Evolutionary conservation across 2,113 vertebrate genomes (phyloP), one percentile per base, ranked within the genome.

Genomic region (Engraulis encrasicolus): DNA sequence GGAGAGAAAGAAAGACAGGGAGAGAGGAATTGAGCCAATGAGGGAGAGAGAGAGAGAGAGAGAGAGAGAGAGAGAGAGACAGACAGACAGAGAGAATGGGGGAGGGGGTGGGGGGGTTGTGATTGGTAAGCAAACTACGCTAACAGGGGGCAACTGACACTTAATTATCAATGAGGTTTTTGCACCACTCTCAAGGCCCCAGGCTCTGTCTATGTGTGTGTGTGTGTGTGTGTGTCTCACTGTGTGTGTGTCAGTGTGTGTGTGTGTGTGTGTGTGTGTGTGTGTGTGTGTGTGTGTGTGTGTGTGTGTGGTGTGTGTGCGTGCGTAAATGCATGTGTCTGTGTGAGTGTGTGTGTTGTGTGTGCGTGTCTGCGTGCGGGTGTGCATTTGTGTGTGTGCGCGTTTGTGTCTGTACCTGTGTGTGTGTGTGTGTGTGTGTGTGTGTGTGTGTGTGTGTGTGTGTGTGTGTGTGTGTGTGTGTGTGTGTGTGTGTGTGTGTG

Each of bases 101-200:
- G 90, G 91, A 89, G 85, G 40, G 54, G 74, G 71, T 82, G 90
- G 85, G 84, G 79, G 87, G 87, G 88, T 85, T 89, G 91, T 87
- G 93, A 95, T 94, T 95, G 94, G 93, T 95, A 95, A 94, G 93
- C 93, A 96, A 95, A 95, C 91, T 92, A 93, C 93, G 92, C 94
- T 94, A 94, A 95, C 93, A 88, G 91, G 91, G 92, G 93, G 93
- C 93, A 95, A 96, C 94, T 93, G 95, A 94, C 95, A 94, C 93
- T 96, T 96, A 96, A 95, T 96, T 96, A 96, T 95, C 95, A 94
- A 95, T 95, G 94, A 94, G 94, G 92, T 95, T 95, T 95, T 95
- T 88, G 89, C 92, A 95, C 93, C 93, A 94, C 92, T 95, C 92
- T 92, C 36, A 40, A 78, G 17, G 18, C 23, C 84, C 34, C n/a